Base-by-base conservation (phyloP, 2,888 invertebrate species). In the Labia minor region DNA sequence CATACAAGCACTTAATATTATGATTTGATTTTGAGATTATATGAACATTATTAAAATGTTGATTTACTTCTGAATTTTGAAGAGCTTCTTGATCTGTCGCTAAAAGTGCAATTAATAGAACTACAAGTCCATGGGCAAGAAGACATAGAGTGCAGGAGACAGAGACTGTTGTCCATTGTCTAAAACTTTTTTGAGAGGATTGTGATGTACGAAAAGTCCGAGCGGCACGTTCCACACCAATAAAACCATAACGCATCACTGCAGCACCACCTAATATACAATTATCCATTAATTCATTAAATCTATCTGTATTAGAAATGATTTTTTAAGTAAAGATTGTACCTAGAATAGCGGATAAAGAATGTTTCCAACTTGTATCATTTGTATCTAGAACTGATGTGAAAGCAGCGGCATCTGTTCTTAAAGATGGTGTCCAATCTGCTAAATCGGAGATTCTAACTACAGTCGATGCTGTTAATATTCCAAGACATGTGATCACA, bases 51-150 rank as follows among this genome's bases (percentile, higher is more conserved):
- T n/a, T n/a, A n/a, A n/a, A n/a, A n/a, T n/a, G n/a, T n/a, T n/a
- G n/a, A n/a, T n/a, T 49, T 49, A 49, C 49, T 49, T 49, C 49
- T n/a, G 49, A 49, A 49, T 49, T 16, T 49, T 49, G 49, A n/a
- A 49, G 49, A 14, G 49, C 49, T n/a, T 49, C 49, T 49, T 49
- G 49, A 49, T 49, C 49, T 49, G 49, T 49, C 2, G n/a, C 49
- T 49, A 49, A 16, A n/a, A 49, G 49, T n/a, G 49, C 49, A 14
- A 49, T 49, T 16, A 49, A 14, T 16, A 49, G 14, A n/a, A 14
- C 49, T 10, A 14, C 49, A 49, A 49, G 49, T 8, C 49, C 49
- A 16, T 49, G 49, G 3, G 49, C 49, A 49, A 49, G 14, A 11
- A 49, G 16, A 49, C 49, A 49, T 10, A 49, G 16, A 3, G 16